Evolutionary conservation across 2,888 invertebrate genomes (phyloP).

Genomic region (Cloeon dipterum): DNA sequence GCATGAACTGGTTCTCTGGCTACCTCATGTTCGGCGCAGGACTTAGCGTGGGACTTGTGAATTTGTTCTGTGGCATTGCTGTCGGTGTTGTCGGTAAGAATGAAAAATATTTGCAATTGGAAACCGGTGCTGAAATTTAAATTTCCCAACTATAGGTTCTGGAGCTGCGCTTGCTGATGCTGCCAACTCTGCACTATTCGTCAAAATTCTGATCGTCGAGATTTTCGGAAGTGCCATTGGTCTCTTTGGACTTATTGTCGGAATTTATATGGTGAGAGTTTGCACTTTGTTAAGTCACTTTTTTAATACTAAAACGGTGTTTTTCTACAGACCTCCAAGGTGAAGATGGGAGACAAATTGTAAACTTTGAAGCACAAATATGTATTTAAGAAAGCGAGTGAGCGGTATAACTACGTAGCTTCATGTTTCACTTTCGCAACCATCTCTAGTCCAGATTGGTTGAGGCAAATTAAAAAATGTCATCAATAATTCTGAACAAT

Average conservation of each 20-base stretch:
- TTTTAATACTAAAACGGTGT: background rate
- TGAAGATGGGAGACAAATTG: background rate
- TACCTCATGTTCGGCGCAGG: constrained; percentile 95
- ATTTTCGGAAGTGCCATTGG: constrained; percentile 99
- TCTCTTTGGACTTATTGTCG: constrained; percentile 93
- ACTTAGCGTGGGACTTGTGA: constrained; percentile 81
- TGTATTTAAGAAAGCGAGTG: no score
- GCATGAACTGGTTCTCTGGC: constrained; percentile 56
- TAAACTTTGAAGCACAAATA: no score
- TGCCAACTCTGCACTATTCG: constrained; percentile 86
- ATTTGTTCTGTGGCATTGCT: constrained; percentile 85
- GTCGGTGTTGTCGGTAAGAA: constrained; percentile 77
- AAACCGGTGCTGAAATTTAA: background rate
- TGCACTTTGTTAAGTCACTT: no score
- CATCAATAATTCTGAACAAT: no score
- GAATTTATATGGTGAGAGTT: constrained; percentile 71
- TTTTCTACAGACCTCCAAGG: background rate
- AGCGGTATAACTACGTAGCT: no score
- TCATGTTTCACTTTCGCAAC: no score
- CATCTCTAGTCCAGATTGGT: no score
- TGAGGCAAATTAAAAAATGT: no score
- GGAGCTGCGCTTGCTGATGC: constrained; percentile 97
- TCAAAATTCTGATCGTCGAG: constrained; percentile 95
- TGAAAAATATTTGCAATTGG: background rate
- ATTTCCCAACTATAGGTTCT: constrained; percentile 36